A percentile compares a stretch with the other conserved stretches of the same genome.
These are phyloP conservation scores for Ophonus ardosiacus DNA, from an alignment of 2,888 invertebrate genomes.

Conservation along the genomic window DNA sequence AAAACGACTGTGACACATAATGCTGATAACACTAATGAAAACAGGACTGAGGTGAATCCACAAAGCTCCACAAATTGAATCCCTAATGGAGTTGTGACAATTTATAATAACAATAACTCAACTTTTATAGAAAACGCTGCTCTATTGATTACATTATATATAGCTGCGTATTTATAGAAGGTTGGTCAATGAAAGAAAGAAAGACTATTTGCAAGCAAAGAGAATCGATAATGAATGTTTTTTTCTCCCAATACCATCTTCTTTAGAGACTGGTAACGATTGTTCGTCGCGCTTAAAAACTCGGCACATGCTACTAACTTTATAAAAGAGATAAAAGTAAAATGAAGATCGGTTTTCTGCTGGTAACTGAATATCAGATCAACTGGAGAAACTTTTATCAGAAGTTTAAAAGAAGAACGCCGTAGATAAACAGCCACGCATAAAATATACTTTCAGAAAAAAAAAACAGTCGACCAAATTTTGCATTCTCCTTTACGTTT, in stretches of 20 bases:
- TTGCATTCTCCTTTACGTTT: background rate
- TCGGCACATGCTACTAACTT: slow-evolving; percentile 44
- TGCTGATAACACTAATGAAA: too few species aligned
- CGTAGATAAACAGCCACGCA: background rate
- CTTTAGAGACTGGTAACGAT: slow-evolving; percentile 22
- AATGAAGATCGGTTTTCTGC: slow-evolving; percentile 42
- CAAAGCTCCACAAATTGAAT: background rate
- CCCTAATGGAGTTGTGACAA: background rate
- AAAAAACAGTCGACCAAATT: background rate
- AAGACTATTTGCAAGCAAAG: slow-evolving; percentile 11
- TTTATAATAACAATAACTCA: background rate
- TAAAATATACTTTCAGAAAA: background rate
- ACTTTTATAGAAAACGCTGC: background rate
- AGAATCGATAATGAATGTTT: slow-evolving; percentile 27
- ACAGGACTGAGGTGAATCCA: background rate
- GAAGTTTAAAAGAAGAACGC: slow-evolving; percentile 18
- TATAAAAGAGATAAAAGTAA: slow-evolving; percentile 52
- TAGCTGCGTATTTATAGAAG: background rate
- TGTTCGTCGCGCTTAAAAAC: slow-evolving; percentile 34
- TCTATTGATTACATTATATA: slow-evolving; percentile 12
- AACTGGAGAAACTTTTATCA: slow-evolving; percentile 32
- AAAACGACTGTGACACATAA: too few species aligned
- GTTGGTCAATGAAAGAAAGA: slow-evolving; percentile 2
- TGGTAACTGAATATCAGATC: slow-evolving; percentile 55
- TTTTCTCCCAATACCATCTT: slow-evolving; percentile 29